A percentile compares a stretch with the other conserved stretches of the same genome.
Evolutionary conservation across 92 coral and sea anemone species (phyloP).

Genomic region (Pocillopora meandrina): DNA sequence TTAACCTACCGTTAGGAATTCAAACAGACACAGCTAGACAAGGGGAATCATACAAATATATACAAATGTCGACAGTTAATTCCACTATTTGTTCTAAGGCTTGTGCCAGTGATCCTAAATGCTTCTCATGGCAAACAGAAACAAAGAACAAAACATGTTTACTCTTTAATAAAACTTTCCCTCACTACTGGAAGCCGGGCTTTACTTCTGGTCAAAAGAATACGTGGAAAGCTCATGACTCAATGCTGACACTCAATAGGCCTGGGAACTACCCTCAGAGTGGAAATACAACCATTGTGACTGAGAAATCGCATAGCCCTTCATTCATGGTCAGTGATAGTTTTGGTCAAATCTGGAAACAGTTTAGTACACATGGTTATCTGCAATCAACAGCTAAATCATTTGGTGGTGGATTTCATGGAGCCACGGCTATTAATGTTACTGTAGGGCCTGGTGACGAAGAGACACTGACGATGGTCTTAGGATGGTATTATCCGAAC

Average conservation of each 20-base stretch:
- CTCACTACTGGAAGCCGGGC: conserved; percentile 35
- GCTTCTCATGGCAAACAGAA: conserved; percentile 39
- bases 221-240: conserved; percentile 41
- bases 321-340: conserved; percentile 40
- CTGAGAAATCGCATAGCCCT: not conserved
- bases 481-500: conserved; percentile 49
- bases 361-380: conserved; percentile 25
- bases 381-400: conserved; percentile 16
- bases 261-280: conserved; percentile 41
- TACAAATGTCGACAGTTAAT: not conserved
- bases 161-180: conserved; percentile 16
- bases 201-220: conserved; percentile 34
- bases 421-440: conserved; percentile 18
- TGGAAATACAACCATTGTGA: conserved; percentile 34
- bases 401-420: conserved; percentile 27
- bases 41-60: not conserved
- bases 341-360: conserved; percentile 39
- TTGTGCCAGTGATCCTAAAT: conserved; percentile 3
- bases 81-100: conserved; percentile 1
- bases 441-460: conserved; percentile 34
- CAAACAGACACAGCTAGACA: conserved; percentile 28
- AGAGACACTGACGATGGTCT: conserved; percentile 18
- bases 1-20: conserved; percentile 42
- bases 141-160: conserved; percentile 18
- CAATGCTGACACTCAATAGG: conserved; percentile 42